Conservation (phyloP, 2,888 invertebrate genomes). For the Stenichneumon culpator region DNA sequence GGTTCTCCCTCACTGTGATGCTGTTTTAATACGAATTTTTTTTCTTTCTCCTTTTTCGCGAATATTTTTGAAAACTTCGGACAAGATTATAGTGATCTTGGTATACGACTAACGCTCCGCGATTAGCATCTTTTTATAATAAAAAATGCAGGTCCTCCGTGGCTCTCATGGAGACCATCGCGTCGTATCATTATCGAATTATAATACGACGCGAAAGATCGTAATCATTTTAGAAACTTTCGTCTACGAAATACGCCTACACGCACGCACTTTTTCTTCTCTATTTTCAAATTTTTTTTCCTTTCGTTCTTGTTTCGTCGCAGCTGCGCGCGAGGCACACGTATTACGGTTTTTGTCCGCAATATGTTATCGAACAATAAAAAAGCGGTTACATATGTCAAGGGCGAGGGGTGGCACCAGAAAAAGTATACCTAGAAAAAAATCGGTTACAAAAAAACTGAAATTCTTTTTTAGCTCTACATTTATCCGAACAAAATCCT, state of each 20-base stretch:
- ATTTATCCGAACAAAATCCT: too few species aligned
- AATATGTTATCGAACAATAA: conserved; percentile 46
- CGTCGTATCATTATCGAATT: conserved; percentile 84
- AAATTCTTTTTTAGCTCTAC: not conserved
- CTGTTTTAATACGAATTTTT: conserved; percentile 82
- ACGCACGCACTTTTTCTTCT: conserved; percentile 67
- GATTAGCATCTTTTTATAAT: conserved; percentile 84
- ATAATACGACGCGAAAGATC: conserved; percentile 81
- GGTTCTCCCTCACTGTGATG: conserved; percentile 72
- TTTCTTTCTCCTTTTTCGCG: conserved; percentile 27
- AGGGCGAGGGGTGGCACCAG: not conserved
- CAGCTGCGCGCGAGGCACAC: not conserved
- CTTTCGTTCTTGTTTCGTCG: conserved; percentile 22
- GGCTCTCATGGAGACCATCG: conserved; percentile 66
- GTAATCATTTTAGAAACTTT: conserved; percentile 80
- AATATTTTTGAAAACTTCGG: conserved; percentile 59
- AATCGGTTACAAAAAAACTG: not conserved
- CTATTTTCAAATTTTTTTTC: conserved; percentile 58
- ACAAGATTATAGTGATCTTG: conserved; percentile 81
- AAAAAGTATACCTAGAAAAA: not conserved
- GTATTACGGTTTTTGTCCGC: not conserved
- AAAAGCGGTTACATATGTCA: conserved; percentile 45
- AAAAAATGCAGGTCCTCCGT: conserved; percentile 57
- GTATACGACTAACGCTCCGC: conserved; percentile 79
- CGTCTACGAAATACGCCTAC: conserved; percentile 79